Conservation (phyloP, 2,797 vertebrate genomes). For the Parauchenoglanis punctatus region DNA sequence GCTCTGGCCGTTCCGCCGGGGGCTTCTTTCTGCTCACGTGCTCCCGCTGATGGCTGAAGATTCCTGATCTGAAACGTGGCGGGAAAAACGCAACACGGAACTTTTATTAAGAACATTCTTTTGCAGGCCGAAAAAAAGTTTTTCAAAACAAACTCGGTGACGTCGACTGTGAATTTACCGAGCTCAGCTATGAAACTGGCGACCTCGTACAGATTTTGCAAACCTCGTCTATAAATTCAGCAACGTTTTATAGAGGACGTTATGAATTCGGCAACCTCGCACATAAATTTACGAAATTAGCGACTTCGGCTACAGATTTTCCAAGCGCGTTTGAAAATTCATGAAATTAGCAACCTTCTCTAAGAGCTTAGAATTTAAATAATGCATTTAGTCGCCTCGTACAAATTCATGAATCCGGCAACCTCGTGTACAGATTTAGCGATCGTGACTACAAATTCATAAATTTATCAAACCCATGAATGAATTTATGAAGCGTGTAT, state of each 20-base stretch:
- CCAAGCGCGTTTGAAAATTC: background rate
- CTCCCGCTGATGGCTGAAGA: constrained; percentile 56
- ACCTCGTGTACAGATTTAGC: background rate
- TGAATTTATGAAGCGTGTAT: background rate
- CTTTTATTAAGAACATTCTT: background rate
- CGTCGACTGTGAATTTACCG: background rate
- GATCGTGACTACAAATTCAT: background rate
- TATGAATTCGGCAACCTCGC: background rate
- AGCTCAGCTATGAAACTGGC: background rate
- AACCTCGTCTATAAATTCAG: background rate
- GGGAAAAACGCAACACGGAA: background rate
- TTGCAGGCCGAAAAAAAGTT: too few relatives aligned
- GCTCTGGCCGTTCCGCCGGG: constrained; percentile 46
- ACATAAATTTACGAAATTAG: background rate
- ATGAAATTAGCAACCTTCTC: background rate
- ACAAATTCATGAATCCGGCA: background rate
- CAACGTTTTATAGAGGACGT: background rate
- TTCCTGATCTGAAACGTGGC: constrained; percentile 58
- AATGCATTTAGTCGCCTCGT: background rate
- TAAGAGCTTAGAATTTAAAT: background rate
- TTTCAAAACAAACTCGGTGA: background rate
- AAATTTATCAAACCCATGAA: too few relatives aligned
- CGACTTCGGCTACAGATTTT: background rate
- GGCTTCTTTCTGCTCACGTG: constrained; percentile 54
- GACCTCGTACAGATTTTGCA: background rate